A percentile compares a stretch with the other conserved stretches of the same genome.
phyloP scores from a whole-genome alignment of 2,113 vertebrate species.

The Amphilophus citrinellus region DNA sequence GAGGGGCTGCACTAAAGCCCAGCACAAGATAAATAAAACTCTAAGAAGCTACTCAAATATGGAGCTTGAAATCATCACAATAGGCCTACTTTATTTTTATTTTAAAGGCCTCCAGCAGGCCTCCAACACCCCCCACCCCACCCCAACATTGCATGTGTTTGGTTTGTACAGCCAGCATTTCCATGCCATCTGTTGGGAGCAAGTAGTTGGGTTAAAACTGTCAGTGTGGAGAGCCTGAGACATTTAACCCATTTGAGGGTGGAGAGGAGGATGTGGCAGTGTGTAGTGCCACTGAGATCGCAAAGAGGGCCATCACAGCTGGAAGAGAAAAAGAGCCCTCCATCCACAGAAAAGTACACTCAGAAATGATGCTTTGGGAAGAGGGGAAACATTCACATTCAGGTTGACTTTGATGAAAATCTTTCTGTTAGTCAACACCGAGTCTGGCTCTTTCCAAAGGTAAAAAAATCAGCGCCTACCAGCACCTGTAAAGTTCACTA shows the following conservation, averaged over 20 bases:
- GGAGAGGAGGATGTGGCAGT: neutral
- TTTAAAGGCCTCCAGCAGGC: neutral
- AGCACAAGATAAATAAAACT: neutral
- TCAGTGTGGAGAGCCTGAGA: neutral
- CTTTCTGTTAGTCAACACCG: neutral
- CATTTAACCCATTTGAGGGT: conserved; percentile 1
- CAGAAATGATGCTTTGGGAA: too few species aligned
- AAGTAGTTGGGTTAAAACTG: conserved; percentile 1
- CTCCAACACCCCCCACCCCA: fast-evolving
- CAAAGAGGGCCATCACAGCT: neutral
- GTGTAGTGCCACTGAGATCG: neutral
- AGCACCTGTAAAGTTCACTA: conserved; percentile 16
- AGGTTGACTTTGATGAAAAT: too few species aligned
- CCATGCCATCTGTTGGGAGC: neutral
- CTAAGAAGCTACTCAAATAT: neutral
- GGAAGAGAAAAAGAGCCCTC: conserved; percentile 4
- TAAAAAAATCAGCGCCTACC: neutral
- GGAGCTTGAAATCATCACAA: neutral
- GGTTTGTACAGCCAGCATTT: neutral
- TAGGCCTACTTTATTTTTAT: neutral
- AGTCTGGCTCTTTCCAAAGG: neutral
- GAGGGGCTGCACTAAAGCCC: neutral
- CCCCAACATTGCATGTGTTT: neutral
- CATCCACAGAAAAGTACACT: neutral
- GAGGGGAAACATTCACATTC: too few species aligned